These are phyloP conservation scores for Dysmachus trigonus DNA, from an alignment of 2,888 invertebrate species.

Conservation along the genomic window DNA sequence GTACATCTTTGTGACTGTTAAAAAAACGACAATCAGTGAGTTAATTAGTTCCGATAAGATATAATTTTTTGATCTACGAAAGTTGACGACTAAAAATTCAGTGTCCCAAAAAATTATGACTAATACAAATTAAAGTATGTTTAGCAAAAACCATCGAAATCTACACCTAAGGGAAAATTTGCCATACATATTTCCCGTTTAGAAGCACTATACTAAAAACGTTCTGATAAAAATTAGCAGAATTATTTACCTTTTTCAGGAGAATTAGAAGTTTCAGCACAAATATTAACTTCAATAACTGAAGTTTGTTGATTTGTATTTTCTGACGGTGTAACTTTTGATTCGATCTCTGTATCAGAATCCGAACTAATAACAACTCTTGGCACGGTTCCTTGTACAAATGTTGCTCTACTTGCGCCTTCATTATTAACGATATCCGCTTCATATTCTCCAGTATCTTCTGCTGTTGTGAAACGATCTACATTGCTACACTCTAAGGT, in stretches of 20 bases:
- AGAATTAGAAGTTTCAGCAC: not conserved
- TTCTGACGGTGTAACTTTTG: not conserved
- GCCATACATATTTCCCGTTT: no score
- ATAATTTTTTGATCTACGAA: no score
- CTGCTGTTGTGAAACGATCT: not conserved
- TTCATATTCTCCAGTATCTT: not conserved
- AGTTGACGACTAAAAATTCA: no score
- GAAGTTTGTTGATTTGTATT: not conserved
- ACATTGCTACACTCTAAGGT: not conserved
- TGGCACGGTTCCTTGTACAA: constrained; percentile 43
- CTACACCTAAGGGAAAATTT: no score
- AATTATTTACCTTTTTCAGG: not conserved
- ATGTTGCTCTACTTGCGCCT: not conserved
- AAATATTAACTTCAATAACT: not conserved
- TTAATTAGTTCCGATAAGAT: no score
- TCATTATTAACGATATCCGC: not conserved
- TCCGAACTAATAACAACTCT: not conserved
- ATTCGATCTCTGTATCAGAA: not conserved
- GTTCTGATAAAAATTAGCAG: not conserved
- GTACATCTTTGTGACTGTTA: no score
- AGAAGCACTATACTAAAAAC: not conserved
- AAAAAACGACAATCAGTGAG: no score
- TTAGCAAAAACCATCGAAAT: no score
- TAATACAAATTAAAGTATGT: no score
- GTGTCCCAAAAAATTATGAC: no score